phyloP scores from a whole-genome alignment of 2,797 vertebrate species.

The Semotilus atromaculatus region DNA sequence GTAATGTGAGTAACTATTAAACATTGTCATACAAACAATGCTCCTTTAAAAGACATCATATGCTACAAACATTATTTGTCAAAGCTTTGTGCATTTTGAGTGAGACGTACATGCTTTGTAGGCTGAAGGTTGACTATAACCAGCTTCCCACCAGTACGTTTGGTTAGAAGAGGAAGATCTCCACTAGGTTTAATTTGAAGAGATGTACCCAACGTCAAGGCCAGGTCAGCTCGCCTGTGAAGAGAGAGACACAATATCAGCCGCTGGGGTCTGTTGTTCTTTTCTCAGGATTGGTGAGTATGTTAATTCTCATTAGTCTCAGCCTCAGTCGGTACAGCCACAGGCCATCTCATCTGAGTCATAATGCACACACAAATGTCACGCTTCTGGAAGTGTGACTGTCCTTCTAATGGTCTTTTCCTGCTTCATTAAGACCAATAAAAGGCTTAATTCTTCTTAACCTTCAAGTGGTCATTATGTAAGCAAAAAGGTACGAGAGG shows the following conservation, averaged over 20 bases:
- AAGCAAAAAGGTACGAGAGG: too few species aligned
- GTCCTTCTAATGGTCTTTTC: neutral
- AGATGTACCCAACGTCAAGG: conserved; percentile 92
- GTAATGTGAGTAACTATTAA: neutral
- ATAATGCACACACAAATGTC: neutral
- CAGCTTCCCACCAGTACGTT: conserved; percentile 91
- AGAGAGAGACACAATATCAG: conserved; percentile 12
- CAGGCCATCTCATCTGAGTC: neutral
- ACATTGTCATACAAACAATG: neutral
- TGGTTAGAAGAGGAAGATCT: conserved; percentile 93
- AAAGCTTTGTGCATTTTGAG: neutral
- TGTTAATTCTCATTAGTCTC: neutral
- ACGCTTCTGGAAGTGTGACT: neutral
- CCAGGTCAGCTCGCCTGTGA: conserved; percentile 89
- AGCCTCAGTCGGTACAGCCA: neutral
- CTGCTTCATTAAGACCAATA: neutral
- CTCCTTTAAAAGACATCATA: neutral
- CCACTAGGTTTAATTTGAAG: conserved; percentile 97
- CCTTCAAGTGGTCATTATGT: conserved; percentile 1
- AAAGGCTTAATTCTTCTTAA: neutral
- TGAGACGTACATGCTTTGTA: conserved; percentile 90
- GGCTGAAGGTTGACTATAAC: conserved; percentile 94
- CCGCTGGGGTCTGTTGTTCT: neutral
- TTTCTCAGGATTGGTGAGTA: neutral
- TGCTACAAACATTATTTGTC: neutral